Conservation (phyloP, 2,888 invertebrate genomes). For the Sarcophaga subvicina region DNA sequence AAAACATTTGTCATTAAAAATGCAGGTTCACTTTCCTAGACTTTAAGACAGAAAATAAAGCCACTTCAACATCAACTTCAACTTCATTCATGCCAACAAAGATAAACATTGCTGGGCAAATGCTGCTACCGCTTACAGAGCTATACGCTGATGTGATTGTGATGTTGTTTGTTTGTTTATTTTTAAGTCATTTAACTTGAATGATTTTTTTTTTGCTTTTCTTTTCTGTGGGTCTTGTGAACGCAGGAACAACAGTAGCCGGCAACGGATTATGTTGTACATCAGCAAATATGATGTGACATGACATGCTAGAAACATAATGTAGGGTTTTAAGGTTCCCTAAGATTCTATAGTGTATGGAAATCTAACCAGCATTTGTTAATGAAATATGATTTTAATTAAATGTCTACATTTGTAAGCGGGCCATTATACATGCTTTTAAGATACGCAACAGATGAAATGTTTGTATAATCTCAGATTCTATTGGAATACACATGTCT, state of each 20-base stretch:
- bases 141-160: not conserved
- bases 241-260: constrained; percentile 3
- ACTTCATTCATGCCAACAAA: not conserved
- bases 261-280: not conserved
- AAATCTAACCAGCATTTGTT: not conserved
- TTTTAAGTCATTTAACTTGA: not conserved
- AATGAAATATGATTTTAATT: not conserved
- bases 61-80: not conserved
- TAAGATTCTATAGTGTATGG: not conserved
- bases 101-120: not conserved
- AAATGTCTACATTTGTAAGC: not conserved
- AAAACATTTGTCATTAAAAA: constrained; percentile 43
- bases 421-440: not conserved
- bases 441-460: not conserved
- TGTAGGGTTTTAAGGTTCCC: not conserved
- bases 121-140: not conserved
- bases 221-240: constrained; percentile 5
- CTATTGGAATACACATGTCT: no score
- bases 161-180: not conserved
- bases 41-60: not conserved
- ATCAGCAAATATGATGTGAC: constrained; percentile 20
- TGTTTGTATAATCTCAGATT: no score
- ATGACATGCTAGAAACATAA: not conserved
- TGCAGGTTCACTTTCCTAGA: constrained; percentile 20
- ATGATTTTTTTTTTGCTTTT: not conserved